These are phyloP conservation scores for Gila robusta DNA, from an alignment of 2,797 vertebrate species.

Conservation along the genomic window DNA sequence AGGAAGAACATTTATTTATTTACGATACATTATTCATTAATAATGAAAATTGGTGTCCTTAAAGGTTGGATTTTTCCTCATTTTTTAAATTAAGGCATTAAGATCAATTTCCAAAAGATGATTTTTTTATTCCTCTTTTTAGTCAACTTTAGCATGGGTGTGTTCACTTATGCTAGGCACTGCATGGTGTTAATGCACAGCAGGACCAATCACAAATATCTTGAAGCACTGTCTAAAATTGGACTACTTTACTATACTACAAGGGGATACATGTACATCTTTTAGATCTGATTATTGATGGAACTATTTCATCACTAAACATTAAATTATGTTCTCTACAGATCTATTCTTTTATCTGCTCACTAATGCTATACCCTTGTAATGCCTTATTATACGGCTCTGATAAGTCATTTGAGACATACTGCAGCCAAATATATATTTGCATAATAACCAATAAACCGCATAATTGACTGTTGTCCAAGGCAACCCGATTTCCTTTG, in stretches of 20 bases:
- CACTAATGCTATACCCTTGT: neutral
- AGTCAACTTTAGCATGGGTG: no score
- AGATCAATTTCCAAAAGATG: no score
- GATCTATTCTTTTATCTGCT: neutral
- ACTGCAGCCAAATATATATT: neutral
- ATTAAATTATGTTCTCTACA: neutral
- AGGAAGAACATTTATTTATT: no score
- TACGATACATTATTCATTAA: no score
- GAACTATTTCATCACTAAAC: neutral
- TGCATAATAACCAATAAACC: neutral
- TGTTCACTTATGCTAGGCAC: no score
- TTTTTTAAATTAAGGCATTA: no score
- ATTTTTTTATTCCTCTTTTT: no score
- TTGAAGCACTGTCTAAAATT: neutral
- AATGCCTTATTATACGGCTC: neutral
- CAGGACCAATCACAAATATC: neutral
- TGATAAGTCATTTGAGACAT: neutral
- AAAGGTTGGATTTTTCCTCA: no score
- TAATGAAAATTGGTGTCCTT: no score
- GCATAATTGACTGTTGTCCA: neutral
- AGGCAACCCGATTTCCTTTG: neutral
- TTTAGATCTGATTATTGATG: conserved; percentile 2
- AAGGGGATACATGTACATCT: neutral
- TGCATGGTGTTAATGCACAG: conserved; percentile 22
- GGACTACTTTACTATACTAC: neutral